Base-by-base conservation (phyloP, 2,797 vertebrate species). In the Platyrinchus mystaceus region DNA sequence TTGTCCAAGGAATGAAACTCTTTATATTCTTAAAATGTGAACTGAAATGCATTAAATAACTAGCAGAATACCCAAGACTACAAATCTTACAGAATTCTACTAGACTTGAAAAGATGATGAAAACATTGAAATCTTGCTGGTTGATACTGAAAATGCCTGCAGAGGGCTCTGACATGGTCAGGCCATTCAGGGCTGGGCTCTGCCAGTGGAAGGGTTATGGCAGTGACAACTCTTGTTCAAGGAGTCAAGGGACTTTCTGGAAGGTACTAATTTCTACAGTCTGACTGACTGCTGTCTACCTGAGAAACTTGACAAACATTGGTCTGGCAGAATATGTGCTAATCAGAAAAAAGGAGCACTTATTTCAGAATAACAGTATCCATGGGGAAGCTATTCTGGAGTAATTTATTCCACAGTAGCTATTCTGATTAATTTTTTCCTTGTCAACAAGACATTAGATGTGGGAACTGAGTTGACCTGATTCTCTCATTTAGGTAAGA, bases 371-470 rank as follows among this genome's bases (percentile, higher is more conserved):
- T 56, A 94, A 69, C 69, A 30, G 56, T 16, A 69, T 76, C 87
- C 47, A 49, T 1, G 20, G 59, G 84, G 73, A 91, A 88, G 66
- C 69, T 95, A 73, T 64, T 96, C 84, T 66, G 39, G 81, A 84
- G 43, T 89, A 60, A 87, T 92, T 76, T 92, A 91, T 93, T 93
- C 73, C 46, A 68, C 82, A 88, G 63, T 56, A 88, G 63, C 67
- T 89, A 78, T 71, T 79, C 67, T 74, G 74, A 92, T 86, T 91
- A 94, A 84, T 89, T 79, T 95, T 73, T 76, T 12, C n/a, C 59
- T 90, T 86, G 85, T 91, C 87, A 88, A 88, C 69, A 90, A 93
- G 37, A 27, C 68, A 84, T 84, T 88, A 90, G 41, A 84, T 32
- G 47, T 39, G 41, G 77, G 34, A 90, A 76, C 56, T 64, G 18